A percentile compares a stretch with the other conserved stretches of the same genome.
phyloP scores from a whole-genome alignment of 2,888 invertebrate genomes.

The Idaea aversata region DNA sequence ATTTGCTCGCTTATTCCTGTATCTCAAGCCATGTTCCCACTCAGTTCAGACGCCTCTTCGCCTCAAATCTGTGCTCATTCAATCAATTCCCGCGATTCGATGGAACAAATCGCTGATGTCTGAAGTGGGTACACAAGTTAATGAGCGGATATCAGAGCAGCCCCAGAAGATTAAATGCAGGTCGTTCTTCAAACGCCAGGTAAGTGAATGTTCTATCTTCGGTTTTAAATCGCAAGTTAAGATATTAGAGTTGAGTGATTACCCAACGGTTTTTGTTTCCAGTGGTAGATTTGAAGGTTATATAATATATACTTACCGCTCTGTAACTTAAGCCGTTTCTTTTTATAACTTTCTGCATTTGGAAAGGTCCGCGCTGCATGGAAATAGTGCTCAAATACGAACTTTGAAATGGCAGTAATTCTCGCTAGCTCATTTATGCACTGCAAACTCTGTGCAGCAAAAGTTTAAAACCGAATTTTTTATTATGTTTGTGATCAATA shows the following conservation, averaged over 20 bases:
- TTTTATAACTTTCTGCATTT: background rate
- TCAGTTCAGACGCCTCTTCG: constrained; percentile 18
- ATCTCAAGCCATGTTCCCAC: background rate
- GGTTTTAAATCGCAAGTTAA: constrained; percentile 6
- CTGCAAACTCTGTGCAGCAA: background rate
- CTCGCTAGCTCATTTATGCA: background rate
- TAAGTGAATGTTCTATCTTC: constrained; percentile 31
- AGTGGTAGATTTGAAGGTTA: background rate
- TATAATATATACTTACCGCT: background rate
- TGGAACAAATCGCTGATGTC: constrained; percentile 73
- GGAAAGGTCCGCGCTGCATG: background rate
- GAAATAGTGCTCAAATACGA: background rate
- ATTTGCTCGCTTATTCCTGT: constrained; percentile 1
- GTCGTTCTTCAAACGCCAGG: constrained; percentile 63
- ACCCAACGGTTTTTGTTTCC: background rate
- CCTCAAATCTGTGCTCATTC: constrained; percentile 57
- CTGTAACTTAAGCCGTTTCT: background rate
- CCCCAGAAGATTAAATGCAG: constrained; percentile 73
- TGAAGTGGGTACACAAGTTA: constrained; percentile 74
- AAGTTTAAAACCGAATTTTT: background rate
- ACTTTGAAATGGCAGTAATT: background rate
- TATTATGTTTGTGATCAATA: background rate
- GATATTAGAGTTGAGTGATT: constrained; percentile 1
- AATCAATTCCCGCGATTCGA: constrained; percentile 67
- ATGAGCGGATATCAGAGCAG: constrained; percentile 73